These are phyloP conservation scores for Nasua narica DNA, from an alignment of 2,797 vertebrate species.

Conservation along the genomic window DNA sequence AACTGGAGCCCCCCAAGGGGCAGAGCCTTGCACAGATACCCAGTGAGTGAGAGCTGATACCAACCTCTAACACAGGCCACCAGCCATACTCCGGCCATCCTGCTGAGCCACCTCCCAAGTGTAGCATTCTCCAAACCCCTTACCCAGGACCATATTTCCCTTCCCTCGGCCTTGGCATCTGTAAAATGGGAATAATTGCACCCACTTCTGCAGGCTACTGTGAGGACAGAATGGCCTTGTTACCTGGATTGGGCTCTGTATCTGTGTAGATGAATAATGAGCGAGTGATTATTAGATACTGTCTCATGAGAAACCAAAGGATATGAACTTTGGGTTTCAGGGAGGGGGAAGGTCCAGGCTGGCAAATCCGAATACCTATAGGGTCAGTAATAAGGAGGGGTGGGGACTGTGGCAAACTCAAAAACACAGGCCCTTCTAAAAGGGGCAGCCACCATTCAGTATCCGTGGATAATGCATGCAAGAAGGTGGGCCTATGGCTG, in stretches of 20 bases:
- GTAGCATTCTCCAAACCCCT: not conserved
- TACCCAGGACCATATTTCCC: no score
- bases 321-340: not conserved
- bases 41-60: not conserved
- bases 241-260: not conserved
- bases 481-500: not conserved
- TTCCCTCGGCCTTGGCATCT: not conserved
- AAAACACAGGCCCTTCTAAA: not conserved
- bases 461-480: rapidly evolving
- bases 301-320: not conserved
- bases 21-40: not conserved
- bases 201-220: not conserved
- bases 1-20: not conserved
- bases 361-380: not conserved
- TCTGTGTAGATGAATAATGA: not conserved
- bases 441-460: not conserved
- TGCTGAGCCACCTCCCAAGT: not conserved
- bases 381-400: not conserved
- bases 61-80: rapidly evolving
- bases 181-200: not conserved
- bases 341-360: not conserved
- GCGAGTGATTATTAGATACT: not conserved
- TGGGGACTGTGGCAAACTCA: not conserved
- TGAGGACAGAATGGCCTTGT: not conserved
- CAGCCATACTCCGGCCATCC: not conserved